A percentile compares a stretch with the other conserved stretches of the same genome.
phyloP scores from a whole-genome alignment of 2,113 vertebrate species.

The Pelusios castaneus region DNA sequence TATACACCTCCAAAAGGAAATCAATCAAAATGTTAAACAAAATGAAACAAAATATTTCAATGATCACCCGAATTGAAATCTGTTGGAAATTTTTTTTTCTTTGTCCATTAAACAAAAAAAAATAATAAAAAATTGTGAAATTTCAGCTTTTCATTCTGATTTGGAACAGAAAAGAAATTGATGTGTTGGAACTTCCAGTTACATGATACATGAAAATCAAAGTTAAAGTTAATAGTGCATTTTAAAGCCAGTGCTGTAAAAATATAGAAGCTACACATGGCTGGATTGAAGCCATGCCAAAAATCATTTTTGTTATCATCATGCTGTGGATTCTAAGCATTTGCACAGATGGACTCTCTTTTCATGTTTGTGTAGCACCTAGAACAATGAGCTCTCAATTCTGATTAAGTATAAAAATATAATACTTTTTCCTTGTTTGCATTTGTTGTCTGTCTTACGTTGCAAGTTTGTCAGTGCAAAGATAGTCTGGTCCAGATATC shows the following conservation, averaged over 20 bases:
- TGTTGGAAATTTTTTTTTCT: too few species aligned
- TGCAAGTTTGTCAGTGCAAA: neutral
- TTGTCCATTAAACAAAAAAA: too few species aligned
- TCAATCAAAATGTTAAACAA: neutral
- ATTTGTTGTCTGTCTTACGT: neutral
- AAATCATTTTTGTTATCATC: neutral
- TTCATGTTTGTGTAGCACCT: neutral
- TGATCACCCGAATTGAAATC: neutral
- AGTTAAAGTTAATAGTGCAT: neutral
- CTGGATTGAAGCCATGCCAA: neutral
- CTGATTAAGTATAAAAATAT: neutral
- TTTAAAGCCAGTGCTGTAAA: neutral
- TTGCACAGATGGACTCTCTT: neutral
- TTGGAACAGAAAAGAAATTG: neutral
- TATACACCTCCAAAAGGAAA: neutral
- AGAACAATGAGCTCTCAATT: neutral
- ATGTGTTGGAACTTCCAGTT: neutral
- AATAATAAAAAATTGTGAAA: neutral
- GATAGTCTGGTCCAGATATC: neutral
- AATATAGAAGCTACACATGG: neutral
- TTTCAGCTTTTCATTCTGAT: neutral
- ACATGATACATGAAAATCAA: too few species aligned
- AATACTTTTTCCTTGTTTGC: neutral
- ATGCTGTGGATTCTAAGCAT: neutral
- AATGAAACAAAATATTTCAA: neutral